Evolutionary conservation across 2,888 invertebrate species (phyloP), one percentile per base, ranked within the genome.

Genomic region (Athalia rosae): DNA sequence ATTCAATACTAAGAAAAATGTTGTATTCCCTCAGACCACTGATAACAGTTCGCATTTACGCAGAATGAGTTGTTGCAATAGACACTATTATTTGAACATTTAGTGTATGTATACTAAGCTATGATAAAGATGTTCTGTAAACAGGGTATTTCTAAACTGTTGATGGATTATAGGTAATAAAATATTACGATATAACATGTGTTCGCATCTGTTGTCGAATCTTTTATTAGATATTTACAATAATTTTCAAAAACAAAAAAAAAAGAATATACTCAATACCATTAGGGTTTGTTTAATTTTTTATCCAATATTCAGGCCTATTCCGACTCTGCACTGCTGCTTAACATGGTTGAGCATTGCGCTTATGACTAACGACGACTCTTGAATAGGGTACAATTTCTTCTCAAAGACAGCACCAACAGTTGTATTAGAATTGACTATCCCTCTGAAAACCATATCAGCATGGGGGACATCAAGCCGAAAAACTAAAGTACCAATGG

Each of bases 331-430:
- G 87, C 93, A 92, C 81, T 92, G 90, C 81, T 91, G 91, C 85
- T 93, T 93, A 62, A 88, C 91, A 81, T 94, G 94, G 88, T 94
- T 94, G 76, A 93, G 89, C 83, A 92, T 90, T n/a, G 92, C 93
- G 83, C 93, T 93, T 15, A 95, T 87, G 9, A 92, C 89, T 78
- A 95, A 89, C 6, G 93, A 92, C 82, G 94, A 93, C 81, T 92
- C 92, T 4, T 94, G 93, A 78, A 94, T 88, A 4, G 93, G 93
- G 59, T 90, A 89, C 15, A 95, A 87, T 83, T 92, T 92, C 87
- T 94, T 94, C 85, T 94, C 94, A 83, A 94, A 87, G 3, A 93
- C 92, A 0, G 92, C 93, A 45, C 92, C 92, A 9, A 94, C 91
- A 58, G 91, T 92, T 87, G 91, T 91, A 79, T 92, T 91, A 0